Conservation (phyloP, 2,113 vertebrate species). For the Daubentonia madagascariensis region DNA sequence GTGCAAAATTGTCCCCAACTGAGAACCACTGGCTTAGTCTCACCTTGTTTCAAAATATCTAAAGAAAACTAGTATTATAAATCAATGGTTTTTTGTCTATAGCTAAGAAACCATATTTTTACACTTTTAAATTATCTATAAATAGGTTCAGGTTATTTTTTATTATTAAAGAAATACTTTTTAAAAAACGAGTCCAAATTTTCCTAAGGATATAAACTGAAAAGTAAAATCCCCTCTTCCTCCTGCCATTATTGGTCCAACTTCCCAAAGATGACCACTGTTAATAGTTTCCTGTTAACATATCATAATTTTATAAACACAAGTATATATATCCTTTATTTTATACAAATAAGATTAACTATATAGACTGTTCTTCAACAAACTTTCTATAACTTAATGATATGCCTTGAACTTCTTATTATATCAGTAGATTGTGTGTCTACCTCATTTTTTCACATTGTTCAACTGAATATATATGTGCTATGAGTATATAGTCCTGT, state of each 20-base stretch:
- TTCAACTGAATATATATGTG: not conserved
- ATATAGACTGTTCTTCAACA: not conserved
- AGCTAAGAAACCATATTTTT: not conserved
- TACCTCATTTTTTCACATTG: not conserved
- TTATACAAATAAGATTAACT: not conserved
- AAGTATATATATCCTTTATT: not conserved
- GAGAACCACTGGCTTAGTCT: not conserved
- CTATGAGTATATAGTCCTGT: not conserved
- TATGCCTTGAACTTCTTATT: not conserved
- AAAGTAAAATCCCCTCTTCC: not conserved
- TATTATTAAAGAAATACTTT: not conserved
- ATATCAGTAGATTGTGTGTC: not conserved
- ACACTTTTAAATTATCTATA: not conserved
- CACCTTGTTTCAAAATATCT: not conserved
- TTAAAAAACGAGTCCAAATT: not conserved
- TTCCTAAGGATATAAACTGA: not conserved
- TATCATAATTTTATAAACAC: not conserved
- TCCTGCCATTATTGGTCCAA: not conserved
- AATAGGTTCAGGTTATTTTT: not conserved
- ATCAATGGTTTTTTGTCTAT: not conserved
- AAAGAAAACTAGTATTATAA: not conserved
- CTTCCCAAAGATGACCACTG: not conserved
- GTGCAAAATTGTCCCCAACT: too few relatives aligned
- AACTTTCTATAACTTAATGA: not conserved
- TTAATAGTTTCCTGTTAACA: not conserved